Conservation (phyloP, 2,888 invertebrate species). For the Scelioninae gen. 2 region DNA sequence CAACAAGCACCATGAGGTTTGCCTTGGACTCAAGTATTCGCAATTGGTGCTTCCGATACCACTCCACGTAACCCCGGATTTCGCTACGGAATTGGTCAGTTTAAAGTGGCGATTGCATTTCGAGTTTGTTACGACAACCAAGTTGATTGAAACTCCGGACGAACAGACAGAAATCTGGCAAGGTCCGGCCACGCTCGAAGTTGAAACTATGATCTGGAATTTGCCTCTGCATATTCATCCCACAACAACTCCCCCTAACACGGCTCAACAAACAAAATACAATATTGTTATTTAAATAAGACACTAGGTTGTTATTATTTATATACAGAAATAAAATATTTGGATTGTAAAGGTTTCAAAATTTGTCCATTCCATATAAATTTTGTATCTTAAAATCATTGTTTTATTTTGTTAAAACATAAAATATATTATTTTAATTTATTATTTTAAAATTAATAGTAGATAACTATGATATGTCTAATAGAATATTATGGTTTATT, state of each 20-base stretch:
- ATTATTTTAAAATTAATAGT: too few relatives aligned
- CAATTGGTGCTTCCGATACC: constrained; percentile 96
- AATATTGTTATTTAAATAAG: constrained; percentile 70
- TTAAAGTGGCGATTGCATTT: constrained; percentile 97
- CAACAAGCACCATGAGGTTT: constrained; percentile 94
- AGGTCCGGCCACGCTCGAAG: constrained; percentile 89
- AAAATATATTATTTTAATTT: too few relatives aligned
- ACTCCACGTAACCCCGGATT: constrained; percentile 96
- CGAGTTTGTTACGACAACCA: constrained; percentile 93
- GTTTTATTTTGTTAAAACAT: too few relatives aligned
- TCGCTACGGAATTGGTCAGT: constrained; percentile 92
- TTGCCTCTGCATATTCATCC: constrained; percentile 95
- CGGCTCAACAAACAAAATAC: constrained; percentile 71
- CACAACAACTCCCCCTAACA: constrained; percentile 79
- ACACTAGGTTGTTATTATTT: too few relatives aligned
- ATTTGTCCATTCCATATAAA: too few relatives aligned
- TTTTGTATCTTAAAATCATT: too few relatives aligned
- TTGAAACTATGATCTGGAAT: constrained; percentile 99
- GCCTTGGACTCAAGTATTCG: constrained; percentile 90
- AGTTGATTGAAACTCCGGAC: constrained; percentile 79
- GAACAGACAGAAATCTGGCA: constrained; percentile 83
- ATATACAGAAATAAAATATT: too few relatives aligned
- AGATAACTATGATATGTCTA: too few relatives aligned
- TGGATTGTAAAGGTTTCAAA: too few relatives aligned
- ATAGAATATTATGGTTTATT: too few relatives aligned